phyloP scores from a whole-genome alignment of 2,113 vertebrate genomes.

The Gorsachius goisagi region DNA sequence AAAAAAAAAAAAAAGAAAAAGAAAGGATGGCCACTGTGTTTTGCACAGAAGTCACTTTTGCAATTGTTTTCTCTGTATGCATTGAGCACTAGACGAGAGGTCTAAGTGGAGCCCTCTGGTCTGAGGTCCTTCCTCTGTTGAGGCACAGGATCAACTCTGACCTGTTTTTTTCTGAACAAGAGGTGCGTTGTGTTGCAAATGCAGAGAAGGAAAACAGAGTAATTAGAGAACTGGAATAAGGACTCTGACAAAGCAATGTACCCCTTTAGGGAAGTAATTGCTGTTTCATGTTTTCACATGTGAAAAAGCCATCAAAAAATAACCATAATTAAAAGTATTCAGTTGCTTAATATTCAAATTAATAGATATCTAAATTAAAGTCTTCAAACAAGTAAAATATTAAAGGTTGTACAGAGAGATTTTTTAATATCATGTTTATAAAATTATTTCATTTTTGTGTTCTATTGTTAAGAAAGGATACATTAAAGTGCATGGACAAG shows the following conservation, averaged over 20 bases:
- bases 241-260: background rate
- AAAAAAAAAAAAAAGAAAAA: background rate
- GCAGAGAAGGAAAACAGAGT: background rate
- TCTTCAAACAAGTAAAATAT: background rate
- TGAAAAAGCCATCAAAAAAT: background rate
- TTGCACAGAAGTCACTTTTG: background rate
- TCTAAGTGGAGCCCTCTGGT: background rate
- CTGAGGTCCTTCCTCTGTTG: background rate
- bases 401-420: fast-evolving
- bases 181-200: background rate
- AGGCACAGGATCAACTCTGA: background rate
- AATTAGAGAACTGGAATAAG: background rate
- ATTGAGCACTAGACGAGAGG: background rate
- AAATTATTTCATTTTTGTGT: background rate
- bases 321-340: background rate
- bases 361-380: background rate
- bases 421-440: background rate
- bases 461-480: background rate
- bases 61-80: background rate
- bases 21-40: background rate
- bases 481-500: background rate
- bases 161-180: background rate
- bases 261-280: background rate
- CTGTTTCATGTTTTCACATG: background rate
- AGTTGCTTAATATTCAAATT: background rate